Evolutionary conservation across 2,797 vertebrate species (phyloP), one percentile per base, ranked within the genome.

Genomic region (Miichthys miiuy): DNA sequence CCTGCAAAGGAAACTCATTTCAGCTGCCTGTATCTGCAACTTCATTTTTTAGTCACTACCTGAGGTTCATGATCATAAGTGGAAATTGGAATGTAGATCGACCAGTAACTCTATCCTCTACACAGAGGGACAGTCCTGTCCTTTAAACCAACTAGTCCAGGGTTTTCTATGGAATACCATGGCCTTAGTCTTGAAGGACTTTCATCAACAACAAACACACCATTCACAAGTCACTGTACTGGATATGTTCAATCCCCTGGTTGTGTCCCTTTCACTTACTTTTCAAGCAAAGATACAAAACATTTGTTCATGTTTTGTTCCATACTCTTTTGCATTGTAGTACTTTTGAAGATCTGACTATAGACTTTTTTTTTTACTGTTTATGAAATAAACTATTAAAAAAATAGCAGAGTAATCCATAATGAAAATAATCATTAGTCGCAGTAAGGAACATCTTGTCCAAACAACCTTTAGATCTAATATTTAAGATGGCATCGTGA

Each of bases 381-480:
- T 50, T 16, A 4, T 25, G 11, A 23, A 13, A 57, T 30, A 42
- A 48, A 38, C 13, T 11, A 66, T 38, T 1, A 38, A 51, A 51
- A 51, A 51, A 65, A 65, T 34, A 38, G 13, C 46, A 67, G 25
- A 17, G 12, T 18, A 14, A 55, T 55, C 1, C 16, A 66, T 3
- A 1, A 23, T n/a, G 41, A 74, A 41, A 74, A 51, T 25, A 54
- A 34, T 69, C 16, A 23, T 7, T 50, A 50, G 42, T 18, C 47
- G 54, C 16, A 25, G 47, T 72, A 30, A 46, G 50, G 14, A 13
- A 42, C 21, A 61, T 13, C 7, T 41, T 20, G 20, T 25, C 51
- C 47, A 44, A 38, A 68, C 27, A 71, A 57, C 50, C 1, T 50
- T 65, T 34, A 25, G 11, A 80, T 46, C 14, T 25, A 23, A 55